These are phyloP conservation scores for Loxodonta africana DNA, from an alignment of 2,113 vertebrate genomes.

Conservation along the genomic window DNA sequence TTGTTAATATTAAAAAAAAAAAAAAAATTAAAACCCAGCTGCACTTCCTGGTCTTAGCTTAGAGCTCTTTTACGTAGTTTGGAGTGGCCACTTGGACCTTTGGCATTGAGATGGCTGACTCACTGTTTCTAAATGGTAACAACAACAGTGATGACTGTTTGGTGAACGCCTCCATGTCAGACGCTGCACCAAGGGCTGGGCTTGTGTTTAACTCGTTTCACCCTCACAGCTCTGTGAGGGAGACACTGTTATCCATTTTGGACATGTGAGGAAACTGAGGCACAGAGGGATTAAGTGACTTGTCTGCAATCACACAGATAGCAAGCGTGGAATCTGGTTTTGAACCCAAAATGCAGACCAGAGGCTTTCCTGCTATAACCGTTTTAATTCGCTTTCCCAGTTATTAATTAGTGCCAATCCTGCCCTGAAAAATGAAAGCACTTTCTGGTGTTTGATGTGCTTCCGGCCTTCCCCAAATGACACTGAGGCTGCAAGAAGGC, in stretches of 20 bases:
- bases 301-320: not conserved
- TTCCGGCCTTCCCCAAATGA: not conserved
- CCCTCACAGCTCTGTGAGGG: not conserved
- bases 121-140: not conserved
- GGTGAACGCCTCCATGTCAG: not conserved
- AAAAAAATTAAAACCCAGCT: not conserved
- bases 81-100: not conserved
- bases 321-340: not conserved
- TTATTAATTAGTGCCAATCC: not conserved
- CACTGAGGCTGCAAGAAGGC: not conserved
- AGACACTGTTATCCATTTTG: not conserved
- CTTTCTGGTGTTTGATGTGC: not conserved
- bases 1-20: not conserved
- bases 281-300: no score
- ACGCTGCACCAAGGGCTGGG: not conserved
- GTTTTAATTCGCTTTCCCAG: not conserved
- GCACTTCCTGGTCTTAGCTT: not conserved
- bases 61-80: not conserved
- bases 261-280: not conserved
- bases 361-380: not conserved
- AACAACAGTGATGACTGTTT: no score
- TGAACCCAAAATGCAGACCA: not conserved
- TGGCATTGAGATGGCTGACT: not conserved
- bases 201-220: not conserved
- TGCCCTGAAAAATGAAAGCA: not conserved